Evolutionary conservation across 2,797 vertebrate species (phyloP).

Genomic region (Eospalax fontanierii): DNA sequence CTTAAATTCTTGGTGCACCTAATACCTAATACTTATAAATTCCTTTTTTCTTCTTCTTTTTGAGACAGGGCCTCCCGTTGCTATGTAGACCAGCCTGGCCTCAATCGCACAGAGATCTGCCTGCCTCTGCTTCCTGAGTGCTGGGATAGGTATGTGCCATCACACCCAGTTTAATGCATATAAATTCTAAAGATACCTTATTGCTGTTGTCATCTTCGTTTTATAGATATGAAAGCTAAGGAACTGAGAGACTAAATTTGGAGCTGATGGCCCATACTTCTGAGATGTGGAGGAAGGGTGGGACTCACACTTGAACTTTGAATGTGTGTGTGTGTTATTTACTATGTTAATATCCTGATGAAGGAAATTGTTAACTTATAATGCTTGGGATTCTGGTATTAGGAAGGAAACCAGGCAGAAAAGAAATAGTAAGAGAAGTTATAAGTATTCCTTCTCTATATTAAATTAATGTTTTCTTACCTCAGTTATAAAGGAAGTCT

Average conservation of each 20-base stretch:
- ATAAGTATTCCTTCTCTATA: neutral
- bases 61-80: too few species aligned
- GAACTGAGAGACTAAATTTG: neutral
- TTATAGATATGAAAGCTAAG: slow-evolving; percentile 51
- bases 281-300: neutral
- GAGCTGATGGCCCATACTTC: neutral
- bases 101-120: too few species aligned
- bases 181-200: slow-evolving; percentile 1
- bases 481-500: slow-evolving; percentile 29
- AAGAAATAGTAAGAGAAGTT: slow-evolving; percentile 26
- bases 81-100: too few species aligned
- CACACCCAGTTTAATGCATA: neutral
- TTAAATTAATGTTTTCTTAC: slow-evolving; percentile 34
- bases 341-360: neutral
- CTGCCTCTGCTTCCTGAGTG: too few species aligned
- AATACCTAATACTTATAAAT: neutral
- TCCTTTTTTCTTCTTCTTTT: too few species aligned
- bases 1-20: neutral
- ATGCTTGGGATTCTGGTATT: neutral
- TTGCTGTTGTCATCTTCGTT: slow-evolving; percentile 11
- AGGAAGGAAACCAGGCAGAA: slow-evolving; percentile 34
- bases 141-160: too few species aligned
- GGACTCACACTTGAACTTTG: neutral
- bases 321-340: neutral
- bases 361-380: slow-evolving; percentile 12